Evolutionary conservation across 2,113 vertebrate genomes (phyloP), one percentile per base, ranked within the genome.

Genomic region (Solea solea): DNA sequence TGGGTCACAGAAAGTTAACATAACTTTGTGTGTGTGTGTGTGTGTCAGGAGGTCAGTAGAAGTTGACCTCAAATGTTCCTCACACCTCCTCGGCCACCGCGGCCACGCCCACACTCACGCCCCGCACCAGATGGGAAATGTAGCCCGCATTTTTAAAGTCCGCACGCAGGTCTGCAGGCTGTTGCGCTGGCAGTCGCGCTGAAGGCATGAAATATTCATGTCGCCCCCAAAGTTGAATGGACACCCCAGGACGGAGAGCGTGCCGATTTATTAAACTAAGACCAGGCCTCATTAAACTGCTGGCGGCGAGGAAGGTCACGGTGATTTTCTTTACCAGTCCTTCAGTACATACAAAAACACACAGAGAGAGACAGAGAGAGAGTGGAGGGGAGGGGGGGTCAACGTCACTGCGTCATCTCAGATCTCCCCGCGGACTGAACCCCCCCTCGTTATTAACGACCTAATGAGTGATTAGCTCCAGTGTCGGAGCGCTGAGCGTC

Each of bases 131-230:
- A 94, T 94, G 94, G 94, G 90, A 88, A 93, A 89, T 94, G 91
- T 69, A 81, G 82, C 74, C 74, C 74, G 91, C 85, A 83, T 87
- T 86, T 90, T 86, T 76, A 78, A 77, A 88, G 84, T 73, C 88
- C 63, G 87, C 82, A 48, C 58, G 68, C 87, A 94, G 93, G 94
- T 86, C 78, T 93, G 66, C 94, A 93, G 94, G 93, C 94, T 94
- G 94, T 94, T 93, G 93, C 91, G 59, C 85, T 89, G 87, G 89
- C 89, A 89, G 90, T 86, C 86, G 87, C 71, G 85, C 86, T 85
- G 88, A 87, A 89, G 87, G 88, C 90, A 94, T 94, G 92, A 94
- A 94, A 94, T 93, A 94, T 94, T 93, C 94, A 93, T 94, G 93
- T 64, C 58, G 67, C 15, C 61, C 72, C n/a, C 73, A 83, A 83